Conservation (phyloP, 1,140 invertebrate species). For the Amyelois transitella region DNA sequence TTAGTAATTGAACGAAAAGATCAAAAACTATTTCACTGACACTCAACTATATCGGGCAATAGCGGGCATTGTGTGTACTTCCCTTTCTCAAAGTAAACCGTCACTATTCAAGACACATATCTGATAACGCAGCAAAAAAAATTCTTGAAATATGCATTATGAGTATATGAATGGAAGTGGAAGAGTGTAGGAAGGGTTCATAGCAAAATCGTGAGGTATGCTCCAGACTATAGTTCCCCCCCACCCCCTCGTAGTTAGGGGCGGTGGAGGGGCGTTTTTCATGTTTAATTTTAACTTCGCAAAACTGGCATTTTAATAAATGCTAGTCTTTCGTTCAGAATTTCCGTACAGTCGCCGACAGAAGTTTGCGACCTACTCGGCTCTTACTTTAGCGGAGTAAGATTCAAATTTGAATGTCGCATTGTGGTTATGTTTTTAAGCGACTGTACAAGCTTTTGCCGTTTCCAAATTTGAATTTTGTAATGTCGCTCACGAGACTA, state of each 20-base stretch:
- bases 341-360: slow-evolving; percentile 28
- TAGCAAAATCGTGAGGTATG: background rate
- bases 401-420: background rate
- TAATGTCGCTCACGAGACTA: background rate
- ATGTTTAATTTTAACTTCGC: slow-evolving; percentile 73
- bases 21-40: too few species aligned
- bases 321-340: slow-evolving; percentile 60
- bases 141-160: too few species aligned
- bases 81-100: too few species aligned
- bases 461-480: background rate
- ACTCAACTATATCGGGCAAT: too few species aligned
- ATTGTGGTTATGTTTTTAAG: background rate
- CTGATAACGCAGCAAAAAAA: too few species aligned
- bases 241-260: slow-evolving; percentile 24
- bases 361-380: background rate
- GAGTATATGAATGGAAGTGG: too few species aligned
- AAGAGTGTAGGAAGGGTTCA: too few species aligned
- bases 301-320: slow-evolving; percentile 69
- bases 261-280: slow-evolving; percentile 49
- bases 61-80: too few species aligned
- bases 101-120: too few species aligned
- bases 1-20: too few species aligned
- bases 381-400: background rate
- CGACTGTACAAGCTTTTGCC: background rate
- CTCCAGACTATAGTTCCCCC: background rate